These are phyloP conservation scores for Jaculus jaculus DNA, from an alignment of 2,113 vertebrate species.

Conservation along the genomic window DNA sequence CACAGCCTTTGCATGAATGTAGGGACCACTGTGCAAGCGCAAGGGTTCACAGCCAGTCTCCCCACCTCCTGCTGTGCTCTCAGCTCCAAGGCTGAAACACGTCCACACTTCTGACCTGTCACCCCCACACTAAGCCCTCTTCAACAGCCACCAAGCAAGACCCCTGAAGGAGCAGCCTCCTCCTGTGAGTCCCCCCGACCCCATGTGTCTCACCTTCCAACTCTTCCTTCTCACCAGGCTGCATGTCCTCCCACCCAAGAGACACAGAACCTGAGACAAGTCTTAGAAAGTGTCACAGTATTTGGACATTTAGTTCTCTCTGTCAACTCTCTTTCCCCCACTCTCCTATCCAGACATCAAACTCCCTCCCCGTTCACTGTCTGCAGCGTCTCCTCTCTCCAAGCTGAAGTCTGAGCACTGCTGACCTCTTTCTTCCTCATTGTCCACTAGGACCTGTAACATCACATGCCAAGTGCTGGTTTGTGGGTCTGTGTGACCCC, in stretches of 20 bases:
- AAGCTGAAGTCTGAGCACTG: not conserved
- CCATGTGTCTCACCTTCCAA: not conserved
- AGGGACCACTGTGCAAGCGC: not conserved
- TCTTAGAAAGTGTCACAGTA: no score
- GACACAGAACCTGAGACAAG: not conserved
- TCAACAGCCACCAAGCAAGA: not conserved
- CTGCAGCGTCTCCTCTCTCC: not conserved
- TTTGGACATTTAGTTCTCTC: not conserved
- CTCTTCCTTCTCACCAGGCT: not conserved
- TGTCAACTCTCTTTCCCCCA: not conserved
- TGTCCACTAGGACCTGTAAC: not conserved
- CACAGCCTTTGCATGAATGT: not conserved
- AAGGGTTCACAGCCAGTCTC: no score
- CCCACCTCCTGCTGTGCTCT: not conserved
- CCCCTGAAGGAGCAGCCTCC: not conserved
- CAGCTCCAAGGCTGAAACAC: not conserved
- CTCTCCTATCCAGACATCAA: not conserved
- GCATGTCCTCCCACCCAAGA: not conserved
- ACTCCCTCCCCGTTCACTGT: no score
- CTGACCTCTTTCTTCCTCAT: not conserved
- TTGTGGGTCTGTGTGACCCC: not conserved
- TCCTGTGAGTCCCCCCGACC: not conserved
- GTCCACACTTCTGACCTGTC: not conserved
- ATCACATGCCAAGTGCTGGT: not conserved
- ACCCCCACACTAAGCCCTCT: not conserved